These are phyloP conservation scores for Drosophila hamatofila DNA, from an alignment of 2,888 invertebrate species.

Conservation along the genomic window DNA sequence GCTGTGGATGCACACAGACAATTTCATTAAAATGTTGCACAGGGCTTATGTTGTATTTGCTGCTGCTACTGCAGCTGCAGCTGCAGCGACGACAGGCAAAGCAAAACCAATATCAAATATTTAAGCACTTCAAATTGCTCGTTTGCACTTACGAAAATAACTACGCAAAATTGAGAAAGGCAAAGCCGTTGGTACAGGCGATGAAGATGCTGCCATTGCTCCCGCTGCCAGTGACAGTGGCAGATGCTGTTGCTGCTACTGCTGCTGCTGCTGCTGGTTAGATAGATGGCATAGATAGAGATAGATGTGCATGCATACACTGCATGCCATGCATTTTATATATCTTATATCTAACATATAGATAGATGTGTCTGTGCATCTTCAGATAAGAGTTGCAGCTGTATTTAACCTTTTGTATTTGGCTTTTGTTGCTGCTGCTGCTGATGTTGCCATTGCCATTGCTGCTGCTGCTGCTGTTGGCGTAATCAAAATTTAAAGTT, in stretches of 20 bases:
- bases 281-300: conserved; percentile 43
- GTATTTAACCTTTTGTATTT: conserved; percentile 33
- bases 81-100: conserved; percentile 34
- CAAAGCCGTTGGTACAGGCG: conserved; percentile 30
- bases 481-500: conserved; percentile 78
- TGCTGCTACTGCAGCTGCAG: conserved; percentile 11
- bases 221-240: conserved; percentile 14
- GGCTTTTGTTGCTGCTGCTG: conserved; percentile 23
- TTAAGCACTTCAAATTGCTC: conserved; percentile 80
- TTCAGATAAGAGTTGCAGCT: conserved; percentile 25
- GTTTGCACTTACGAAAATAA: conserved; percentile 79
- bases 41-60: conserved; percentile 37
- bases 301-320: conserved; percentile 24
- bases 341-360: conserved; percentile 19
- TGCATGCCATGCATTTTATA: conserved; percentile 9
- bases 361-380: conserved; percentile 3
- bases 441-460: not conserved
- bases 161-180: conserved; percentile 70
- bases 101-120: conserved; percentile 78
- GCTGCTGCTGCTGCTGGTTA: conserved; percentile 26
- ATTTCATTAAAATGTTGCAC: conserved; percentile 73
- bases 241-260: conserved; percentile 11
- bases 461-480: conserved; percentile 48
- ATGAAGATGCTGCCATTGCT: conserved; percentile 35
- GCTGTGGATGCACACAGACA: conserved; percentile 55